Conservation (phyloP, 2,113 vertebrate genomes). For the Hassar affinis region DNA sequence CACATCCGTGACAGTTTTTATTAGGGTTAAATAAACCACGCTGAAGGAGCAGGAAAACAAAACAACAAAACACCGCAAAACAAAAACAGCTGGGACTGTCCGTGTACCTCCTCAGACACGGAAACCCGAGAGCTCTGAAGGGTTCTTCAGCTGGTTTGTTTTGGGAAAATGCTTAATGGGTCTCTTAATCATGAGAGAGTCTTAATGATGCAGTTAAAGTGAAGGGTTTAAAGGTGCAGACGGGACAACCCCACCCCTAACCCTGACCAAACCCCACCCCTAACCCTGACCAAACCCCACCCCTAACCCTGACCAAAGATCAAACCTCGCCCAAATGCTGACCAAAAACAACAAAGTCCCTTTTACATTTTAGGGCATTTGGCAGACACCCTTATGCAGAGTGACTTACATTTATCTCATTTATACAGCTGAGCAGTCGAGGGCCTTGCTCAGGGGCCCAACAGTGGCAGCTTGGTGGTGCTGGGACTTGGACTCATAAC, state of each 20-base stretch:
- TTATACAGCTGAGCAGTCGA: too few species aligned
- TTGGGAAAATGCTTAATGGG: too few species aligned
- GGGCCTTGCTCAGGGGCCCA: too few species aligned
- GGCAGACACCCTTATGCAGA: too few species aligned
- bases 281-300: background rate
- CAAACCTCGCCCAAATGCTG: background rate
- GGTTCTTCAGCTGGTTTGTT: background rate
- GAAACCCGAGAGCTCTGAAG: background rate
- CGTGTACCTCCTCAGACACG: too few species aligned
- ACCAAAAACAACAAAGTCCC: background rate
- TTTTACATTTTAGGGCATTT: too few species aligned
- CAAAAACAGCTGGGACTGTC: background rate
- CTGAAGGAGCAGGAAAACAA: slow-evolving; percentile 26
- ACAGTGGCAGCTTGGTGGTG: too few species aligned
- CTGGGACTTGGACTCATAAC: too few species aligned
- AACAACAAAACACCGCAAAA: slow-evolving; percentile 10
- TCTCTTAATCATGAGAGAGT: background rate
- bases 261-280: background rate
- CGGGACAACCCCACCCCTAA: background rate
- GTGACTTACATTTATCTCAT: too few species aligned
- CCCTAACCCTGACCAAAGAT: background rate
- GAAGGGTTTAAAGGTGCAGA: background rate
- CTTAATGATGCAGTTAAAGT: background rate
- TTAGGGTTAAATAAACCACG: slow-evolving; percentile 24
- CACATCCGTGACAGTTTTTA: slow-evolving; percentile 34